Conservation (phyloP, 2,797 vertebrate species). For the Xiphophorus birchmanni region DNA sequence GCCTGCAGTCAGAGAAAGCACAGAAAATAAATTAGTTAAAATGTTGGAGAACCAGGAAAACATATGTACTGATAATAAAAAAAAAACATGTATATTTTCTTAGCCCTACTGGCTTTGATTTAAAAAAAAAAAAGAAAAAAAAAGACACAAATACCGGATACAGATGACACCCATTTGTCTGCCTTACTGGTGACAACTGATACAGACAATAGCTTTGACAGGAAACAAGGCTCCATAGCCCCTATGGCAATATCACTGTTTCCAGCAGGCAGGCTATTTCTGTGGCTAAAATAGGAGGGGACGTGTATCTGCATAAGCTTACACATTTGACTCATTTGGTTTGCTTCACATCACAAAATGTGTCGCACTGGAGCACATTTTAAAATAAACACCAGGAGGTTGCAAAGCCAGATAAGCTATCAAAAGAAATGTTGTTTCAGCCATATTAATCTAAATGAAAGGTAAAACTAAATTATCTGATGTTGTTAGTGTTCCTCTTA, state of each 20-base stretch:
- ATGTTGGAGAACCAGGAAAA: constrained; percentile 17
- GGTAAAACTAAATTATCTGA: not conserved
- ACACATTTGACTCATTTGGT: constrained; percentile 33
- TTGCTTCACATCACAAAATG: constrained; percentile 26
- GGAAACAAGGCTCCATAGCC: constrained; percentile 38
- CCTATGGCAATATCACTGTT: constrained; percentile 38
- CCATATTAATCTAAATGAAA: constrained; percentile 1
- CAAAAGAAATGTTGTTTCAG: not conserved
- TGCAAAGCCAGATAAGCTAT: not conserved
- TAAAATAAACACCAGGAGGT: constrained; percentile 1
- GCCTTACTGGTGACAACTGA: constrained; percentile 66
- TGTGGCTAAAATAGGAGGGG: constrained; percentile 22
- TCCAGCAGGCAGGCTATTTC: constrained; percentile 50
- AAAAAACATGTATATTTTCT: constrained; percentile 16
- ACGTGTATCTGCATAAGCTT: constrained; percentile 28
- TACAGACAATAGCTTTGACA: constrained; percentile 48
- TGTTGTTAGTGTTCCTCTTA: not conserved
- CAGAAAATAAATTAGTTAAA: constrained; percentile 7
- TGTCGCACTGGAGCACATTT: constrained; percentile 15
- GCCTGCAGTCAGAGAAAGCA: constrained; percentile 75
- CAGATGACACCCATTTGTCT: constrained; percentile 69
- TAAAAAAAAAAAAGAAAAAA: constrained; percentile 7
- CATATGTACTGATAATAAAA: not conserved
- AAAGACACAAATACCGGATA: constrained; percentile 50
- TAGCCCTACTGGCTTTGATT: constrained; percentile 41